phyloP scores from a whole-genome alignment of 2,797 vertebrate species.

The Numenius phaeopus region DNA sequence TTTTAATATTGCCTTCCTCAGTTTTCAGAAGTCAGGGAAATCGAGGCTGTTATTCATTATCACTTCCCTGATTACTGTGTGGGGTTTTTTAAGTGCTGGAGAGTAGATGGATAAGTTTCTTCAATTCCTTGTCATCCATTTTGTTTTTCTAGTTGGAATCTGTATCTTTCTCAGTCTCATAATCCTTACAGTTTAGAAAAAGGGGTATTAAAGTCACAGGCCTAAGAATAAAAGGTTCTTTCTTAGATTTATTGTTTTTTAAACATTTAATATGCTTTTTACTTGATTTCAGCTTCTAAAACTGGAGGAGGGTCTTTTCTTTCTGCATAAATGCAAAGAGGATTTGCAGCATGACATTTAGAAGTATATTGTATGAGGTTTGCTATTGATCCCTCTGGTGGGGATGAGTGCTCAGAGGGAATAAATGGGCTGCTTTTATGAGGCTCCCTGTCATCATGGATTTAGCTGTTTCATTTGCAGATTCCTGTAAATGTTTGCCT shows the following conservation, averaged over 20 bases:
- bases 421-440: constrained; percentile 84
- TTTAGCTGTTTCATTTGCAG: constrained; percentile 88
- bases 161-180: not conserved
- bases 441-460: constrained; percentile 86
- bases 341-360: constrained; percentile 80
- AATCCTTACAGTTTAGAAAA: not conserved
- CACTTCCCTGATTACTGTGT: not conserved
- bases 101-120: not conserved
- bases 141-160: not conserved
- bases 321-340: constrained; percentile 77
- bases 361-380: constrained; percentile 80
- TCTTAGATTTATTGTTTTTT: not conserved
- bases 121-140: not conserved
- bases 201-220: not conserved
- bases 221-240: not conserved
- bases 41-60: not conserved
- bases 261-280: constrained; percentile 54
- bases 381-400: constrained; percentile 82
- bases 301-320: constrained; percentile 51
- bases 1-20: not conserved
- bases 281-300: constrained; percentile 52
- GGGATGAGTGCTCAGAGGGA: constrained; percentile 80
- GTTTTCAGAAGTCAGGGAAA: not conserved
- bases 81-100: not conserved
- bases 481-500: constrained; percentile 88